Evolutionary conservation across 1,140 invertebrate species (phyloP), one percentile per base, ranked within the genome.

Genomic region (Vanessa tameamea): DNA sequence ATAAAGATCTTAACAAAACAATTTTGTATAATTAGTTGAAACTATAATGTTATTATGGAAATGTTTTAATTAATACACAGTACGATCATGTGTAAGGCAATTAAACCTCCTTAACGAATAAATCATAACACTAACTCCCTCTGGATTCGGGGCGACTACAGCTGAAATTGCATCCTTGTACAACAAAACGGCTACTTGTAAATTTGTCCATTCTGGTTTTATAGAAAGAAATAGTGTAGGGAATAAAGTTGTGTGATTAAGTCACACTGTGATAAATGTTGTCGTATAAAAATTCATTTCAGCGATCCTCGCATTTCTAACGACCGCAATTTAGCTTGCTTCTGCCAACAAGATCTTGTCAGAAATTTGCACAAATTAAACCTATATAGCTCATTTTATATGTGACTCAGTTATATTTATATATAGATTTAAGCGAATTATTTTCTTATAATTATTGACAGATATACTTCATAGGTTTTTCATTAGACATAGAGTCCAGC

Each of bases 121-220:
- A 77, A 77, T 77, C 71, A 77, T 73, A 67, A 55, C 63, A 64
- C 57, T 77, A 51, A 53, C 31, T 70, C 71, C 67, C 64, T 43
- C 31, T 43, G 53, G 66, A 55, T 20, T 64, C 57, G 23, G 37
- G 61, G 64, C 67, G 71, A 73, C 53, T 55, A 50, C 51, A 23
- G 53, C 47, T 63, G 61, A 73, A 70, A 76, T 68, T 76, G 69
- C 37, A 75, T 55, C 69, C 72, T 68, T 73, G 69, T 75, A 69
- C 63, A 63, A 71, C 53, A 74, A 69, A 69, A 26, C 31, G 23
- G 53, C 51, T 43, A 77, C 72, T 73, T 72, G 65, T 69, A 69
- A 76, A 76, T 76, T 71, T 66, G 59, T 57, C 53, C 53, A 55
- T 51, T 53, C 43, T 43, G 5, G 16, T 64, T 64, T 20, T 64